Evolutionary conservation across 2,797 vertebrate species (phyloP), one percentile per base, ranked within the genome.

Genomic region (Gymnoscopelus braueri): DNA sequence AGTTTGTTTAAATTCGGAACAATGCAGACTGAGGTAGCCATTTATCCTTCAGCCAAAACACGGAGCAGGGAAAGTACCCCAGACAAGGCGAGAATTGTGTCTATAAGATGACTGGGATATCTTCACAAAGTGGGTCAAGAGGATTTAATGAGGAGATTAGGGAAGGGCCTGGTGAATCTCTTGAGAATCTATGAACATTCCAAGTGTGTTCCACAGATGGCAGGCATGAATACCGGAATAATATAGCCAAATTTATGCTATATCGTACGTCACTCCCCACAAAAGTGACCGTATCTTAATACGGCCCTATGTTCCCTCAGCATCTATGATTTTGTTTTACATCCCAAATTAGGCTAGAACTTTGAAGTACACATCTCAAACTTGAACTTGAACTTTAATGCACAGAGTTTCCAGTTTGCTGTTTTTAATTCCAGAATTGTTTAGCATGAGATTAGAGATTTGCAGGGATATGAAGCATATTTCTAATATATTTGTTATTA

Each of bases 21-120:
- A 76, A 81, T 69, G 61, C 47, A 60, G 60, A 69, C 51, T 3
- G 50, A 72, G 68, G 66, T 72, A 69, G 77, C 35, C 19, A 55
- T 79, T 68, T 59, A 74, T 73, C 60, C 73, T 80, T 56, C 29
- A 66, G 70, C 71, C 61, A 70, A 81, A 86, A 77, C 69, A 78
- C 39, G 70, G 58, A 69, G 56, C 53, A 44, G 51, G 57, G 26
- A 53, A 63, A 55, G 47, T 15, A 12, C 26, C 7, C 49, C 49
- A 74, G 52, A 78, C 67, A 72, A 64, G 8, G 71, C 56, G 50
- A 24, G 72, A 71, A 72, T 54, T 60, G 64, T 71, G 53, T 63
- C 54, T 63, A 44, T 52, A 63, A 5, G 19, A 53, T 24, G 12
- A 14, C 68, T 35, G n/a, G 60, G 48, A 39, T 71, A 79, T 69